Evolutionary conservation across 37 sponge, comb jelly and placozoan genomes (phyloP).

Genomic region (Spongilla lacustris): DNA sequence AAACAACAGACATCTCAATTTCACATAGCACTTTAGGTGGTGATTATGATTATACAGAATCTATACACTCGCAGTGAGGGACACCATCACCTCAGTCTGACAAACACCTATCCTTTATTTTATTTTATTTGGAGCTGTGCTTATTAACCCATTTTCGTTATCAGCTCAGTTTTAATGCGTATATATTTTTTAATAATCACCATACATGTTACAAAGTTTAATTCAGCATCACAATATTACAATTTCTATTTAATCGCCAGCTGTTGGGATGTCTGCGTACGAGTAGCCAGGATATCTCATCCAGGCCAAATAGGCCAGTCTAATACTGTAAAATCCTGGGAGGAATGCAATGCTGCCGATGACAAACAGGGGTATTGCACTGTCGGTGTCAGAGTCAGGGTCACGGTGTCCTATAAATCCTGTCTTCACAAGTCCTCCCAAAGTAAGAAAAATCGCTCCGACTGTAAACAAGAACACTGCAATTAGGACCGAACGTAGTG

Average conservation of each 20-base stretch:
- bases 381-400: not conserved
- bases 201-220: too few species aligned
- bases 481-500: slow-evolving; percentile 39
- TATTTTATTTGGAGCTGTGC: not conserved
- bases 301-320: slow-evolving; percentile 63
- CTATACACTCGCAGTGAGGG: not conserved
- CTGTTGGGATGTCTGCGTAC: slow-evolving; percentile 56
- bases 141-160: not conserved
- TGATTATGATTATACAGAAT: slow-evolving; percentile 35
- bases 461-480: slow-evolving; percentile 37
- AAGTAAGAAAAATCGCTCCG: slow-evolving; percentile 31
- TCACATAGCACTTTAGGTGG: slow-evolving; percentile 26
- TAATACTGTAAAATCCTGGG: slow-evolving; percentile 62
- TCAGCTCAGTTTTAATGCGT: not conserved
- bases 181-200: not conserved
- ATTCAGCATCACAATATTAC: not conserved
- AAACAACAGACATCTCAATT: slow-evolving; percentile 27
- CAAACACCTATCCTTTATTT: not conserved
- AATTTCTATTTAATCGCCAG: slow-evolving; percentile 8
- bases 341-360: slow-evolving; percentile 47
- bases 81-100: too few species aligned
- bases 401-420: slow-evolving; percentile 34
- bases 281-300: slow-evolving; percentile 61
- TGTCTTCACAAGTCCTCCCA: slow-evolving; percentile 44
- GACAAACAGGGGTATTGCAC: slow-evolving; percentile 40